These are phyloP conservation scores for Ophraella communa DNA, from an alignment of 2,888 invertebrate genomes.

Conservation along the genomic window DNA sequence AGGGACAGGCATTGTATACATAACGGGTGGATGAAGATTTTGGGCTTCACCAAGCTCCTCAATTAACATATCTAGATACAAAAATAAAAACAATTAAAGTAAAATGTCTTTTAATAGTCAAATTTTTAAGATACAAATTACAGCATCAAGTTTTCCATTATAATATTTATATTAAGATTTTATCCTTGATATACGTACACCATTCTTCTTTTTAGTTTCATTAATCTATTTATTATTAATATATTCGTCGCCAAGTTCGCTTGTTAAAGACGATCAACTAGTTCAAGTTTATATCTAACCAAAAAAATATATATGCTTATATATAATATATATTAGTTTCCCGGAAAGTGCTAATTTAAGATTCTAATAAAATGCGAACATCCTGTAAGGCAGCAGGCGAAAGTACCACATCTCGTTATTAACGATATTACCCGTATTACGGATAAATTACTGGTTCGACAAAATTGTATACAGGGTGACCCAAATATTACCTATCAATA, in stretches of 20 bases:
- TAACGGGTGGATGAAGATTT: too few species aligned
- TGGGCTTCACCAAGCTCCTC: too few species aligned
- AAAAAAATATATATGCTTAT: too few species aligned
- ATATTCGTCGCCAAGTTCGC: neutral
- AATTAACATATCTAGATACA: too few species aligned
- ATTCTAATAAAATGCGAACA: slow-evolving; percentile 30
- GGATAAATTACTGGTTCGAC: slow-evolving; percentile 2
- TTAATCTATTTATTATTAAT: neutral
- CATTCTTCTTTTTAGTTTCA: neutral
- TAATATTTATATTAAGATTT: too few species aligned
- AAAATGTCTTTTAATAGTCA: too few species aligned
- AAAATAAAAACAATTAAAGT: too few species aligned
- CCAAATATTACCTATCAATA: neutral
- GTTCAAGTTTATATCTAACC: slow-evolving; percentile 9
- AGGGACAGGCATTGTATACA: too few species aligned
- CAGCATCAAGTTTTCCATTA: too few species aligned
- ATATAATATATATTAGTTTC: too few species aligned
- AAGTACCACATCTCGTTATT: slow-evolving; percentile 26
- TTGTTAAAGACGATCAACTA: neutral
- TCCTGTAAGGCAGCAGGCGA: slow-evolving; percentile 29
- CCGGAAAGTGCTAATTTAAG: slow-evolving; percentile 34
- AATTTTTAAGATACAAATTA: too few species aligned
- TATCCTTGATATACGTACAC: too few species aligned
- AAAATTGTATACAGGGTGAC: neutral
- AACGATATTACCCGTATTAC: slow-evolving; percentile 12